Percentiles rank a stretch among this genome's conserved stretches.
Conservation (phyloP, 2,797 vertebrate genomes). For the Anableps anableps region DNA sequence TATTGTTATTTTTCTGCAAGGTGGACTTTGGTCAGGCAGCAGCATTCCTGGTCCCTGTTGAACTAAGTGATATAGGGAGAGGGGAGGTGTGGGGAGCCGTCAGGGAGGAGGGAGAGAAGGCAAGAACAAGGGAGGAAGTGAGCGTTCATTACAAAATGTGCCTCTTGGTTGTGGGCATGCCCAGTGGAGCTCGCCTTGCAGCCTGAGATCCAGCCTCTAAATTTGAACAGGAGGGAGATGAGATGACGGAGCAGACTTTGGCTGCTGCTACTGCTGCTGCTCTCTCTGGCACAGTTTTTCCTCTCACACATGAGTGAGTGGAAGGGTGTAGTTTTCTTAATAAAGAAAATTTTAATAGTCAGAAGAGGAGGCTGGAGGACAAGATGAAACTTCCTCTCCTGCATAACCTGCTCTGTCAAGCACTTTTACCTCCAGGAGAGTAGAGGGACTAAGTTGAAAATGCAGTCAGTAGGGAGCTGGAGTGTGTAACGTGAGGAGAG, state of each 20-base stretch:
- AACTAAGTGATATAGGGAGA: conserved; percentile 74
- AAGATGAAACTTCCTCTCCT: conserved; percentile 30
- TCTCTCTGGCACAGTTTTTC: conserved; percentile 27
- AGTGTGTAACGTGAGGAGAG: conserved; percentile 69
- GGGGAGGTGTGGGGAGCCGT: conserved; percentile 29
- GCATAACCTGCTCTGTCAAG: conserved; percentile 21
- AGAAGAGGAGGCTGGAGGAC: conserved; percentile 17
- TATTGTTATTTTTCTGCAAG: conserved; percentile 69
- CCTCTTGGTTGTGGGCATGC: conserved; percentile 78
- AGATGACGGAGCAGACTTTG: conserved; percentile 71
- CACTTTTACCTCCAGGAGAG: conserved; percentile 48
- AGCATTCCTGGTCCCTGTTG: conserved; percentile 81
- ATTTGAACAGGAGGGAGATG: conserved; percentile 77
- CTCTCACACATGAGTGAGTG: conserved; percentile 29
- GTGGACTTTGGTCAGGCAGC: conserved; percentile 82
- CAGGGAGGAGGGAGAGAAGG: conserved; percentile 43
- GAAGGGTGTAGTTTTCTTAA: conserved; percentile 38
- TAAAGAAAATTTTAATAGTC: conserved; percentile 15
- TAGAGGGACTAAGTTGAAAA: conserved; percentile 69
- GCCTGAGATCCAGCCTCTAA: conserved; percentile 77
- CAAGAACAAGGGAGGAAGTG: conserved; percentile 76
- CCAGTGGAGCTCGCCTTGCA: conserved; percentile 71
- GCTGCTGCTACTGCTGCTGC: conserved; percentile 37
- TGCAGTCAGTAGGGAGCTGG: conserved; percentile 60
- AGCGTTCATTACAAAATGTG: conserved; percentile 77